These are phyloP conservation scores for sheep (Ovis aries) DNA, from an alignment of 2,113 vertebrate genomes.

Conservation along the genomic window DNA sequence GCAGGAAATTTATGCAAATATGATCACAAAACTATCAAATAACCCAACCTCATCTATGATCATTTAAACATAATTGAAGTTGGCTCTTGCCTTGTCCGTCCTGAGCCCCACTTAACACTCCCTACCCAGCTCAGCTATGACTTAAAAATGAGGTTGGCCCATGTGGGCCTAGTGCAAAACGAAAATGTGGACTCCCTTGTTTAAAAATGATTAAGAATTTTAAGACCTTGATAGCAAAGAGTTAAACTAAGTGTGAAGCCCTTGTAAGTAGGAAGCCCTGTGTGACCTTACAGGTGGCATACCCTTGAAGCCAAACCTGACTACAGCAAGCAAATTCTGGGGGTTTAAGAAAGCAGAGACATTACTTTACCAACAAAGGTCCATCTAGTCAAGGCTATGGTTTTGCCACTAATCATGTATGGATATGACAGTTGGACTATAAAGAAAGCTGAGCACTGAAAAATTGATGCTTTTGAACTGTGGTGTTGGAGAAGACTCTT, in stretches of 20 bases:
- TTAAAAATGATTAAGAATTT: neutral
- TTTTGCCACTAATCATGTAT: neutral
- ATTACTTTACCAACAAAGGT: neutral
- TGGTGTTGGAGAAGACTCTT: neutral
- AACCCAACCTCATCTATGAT: conserved; percentile 19
- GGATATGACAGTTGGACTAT: neutral
- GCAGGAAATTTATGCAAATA: conserved; percentile 47
- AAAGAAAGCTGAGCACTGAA: neutral
- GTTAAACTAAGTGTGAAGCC: neutral
- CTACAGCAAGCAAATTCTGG: neutral
- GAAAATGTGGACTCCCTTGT: neutral
- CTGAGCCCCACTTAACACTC: neutral
- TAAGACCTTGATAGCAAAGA: neutral
- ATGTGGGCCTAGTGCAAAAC: neutral
- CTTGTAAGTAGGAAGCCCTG: neutral
- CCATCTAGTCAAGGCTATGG: neutral
- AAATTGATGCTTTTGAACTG: neutral
- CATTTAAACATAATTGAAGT: neutral
- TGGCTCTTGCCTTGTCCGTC: neutral
- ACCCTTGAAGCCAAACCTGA: neutral
- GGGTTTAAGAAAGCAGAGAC: neutral
- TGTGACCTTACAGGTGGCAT: neutral
- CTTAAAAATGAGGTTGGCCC: neutral
- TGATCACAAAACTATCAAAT: conserved; percentile 34
- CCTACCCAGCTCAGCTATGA: neutral